Percentiles rank a stretch among this genome's conserved stretches.
Conservation (phyloP, 2,888 invertebrate genomes). For the Melieria picta region DNA sequence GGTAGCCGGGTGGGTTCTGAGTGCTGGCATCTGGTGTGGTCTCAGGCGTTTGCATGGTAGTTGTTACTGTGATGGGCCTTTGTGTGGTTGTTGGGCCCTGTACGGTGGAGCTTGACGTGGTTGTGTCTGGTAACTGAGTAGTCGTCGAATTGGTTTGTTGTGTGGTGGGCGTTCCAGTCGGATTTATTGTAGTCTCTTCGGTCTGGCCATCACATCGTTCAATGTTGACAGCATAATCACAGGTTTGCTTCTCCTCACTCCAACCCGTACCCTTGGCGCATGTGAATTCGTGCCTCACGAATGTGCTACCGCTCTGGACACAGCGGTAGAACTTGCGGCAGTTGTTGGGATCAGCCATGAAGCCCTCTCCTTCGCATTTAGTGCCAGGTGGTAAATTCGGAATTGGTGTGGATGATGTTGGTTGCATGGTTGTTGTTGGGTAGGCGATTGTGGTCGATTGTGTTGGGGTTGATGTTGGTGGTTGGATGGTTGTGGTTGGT, state of each 20-base stretch:
- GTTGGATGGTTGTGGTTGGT: constrained; percentile 26
- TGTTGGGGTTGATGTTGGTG: constrained; percentile 38
- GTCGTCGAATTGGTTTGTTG: constrained; percentile 47
- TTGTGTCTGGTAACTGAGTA: constrained; percentile 39
- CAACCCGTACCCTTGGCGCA: constrained; percentile 76
- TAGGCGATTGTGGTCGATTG: constrained; percentile 33
- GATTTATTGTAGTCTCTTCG: constrained; percentile 34
- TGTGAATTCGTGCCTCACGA: constrained; percentile 67
- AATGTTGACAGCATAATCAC: constrained; percentile 68
- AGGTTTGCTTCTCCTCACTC: constrained; percentile 72
- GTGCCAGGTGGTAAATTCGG: constrained; percentile 60
- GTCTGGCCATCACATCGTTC: constrained; percentile 54
- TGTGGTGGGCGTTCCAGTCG: constrained; percentile 43
- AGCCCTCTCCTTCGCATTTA: constrained; percentile 71
- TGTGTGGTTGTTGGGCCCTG: constrained; percentile 34
- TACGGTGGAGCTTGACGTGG: constrained; percentile 40
- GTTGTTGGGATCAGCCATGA: constrained; percentile 71
- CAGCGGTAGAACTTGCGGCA: constrained; percentile 72
- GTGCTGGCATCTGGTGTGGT: constrained; percentile 24
- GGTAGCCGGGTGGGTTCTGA: constrained; percentile 18
- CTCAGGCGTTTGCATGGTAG: constrained; percentile 23
- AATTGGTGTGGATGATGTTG: constrained; percentile 48
- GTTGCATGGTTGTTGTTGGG: constrained; percentile 48
- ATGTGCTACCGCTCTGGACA: constrained; percentile 67
- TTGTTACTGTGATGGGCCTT: constrained; percentile 34